Evolutionary conservation across 2,113 vertebrate species (phyloP).

Genomic region (Sylvia atricapilla): DNA sequence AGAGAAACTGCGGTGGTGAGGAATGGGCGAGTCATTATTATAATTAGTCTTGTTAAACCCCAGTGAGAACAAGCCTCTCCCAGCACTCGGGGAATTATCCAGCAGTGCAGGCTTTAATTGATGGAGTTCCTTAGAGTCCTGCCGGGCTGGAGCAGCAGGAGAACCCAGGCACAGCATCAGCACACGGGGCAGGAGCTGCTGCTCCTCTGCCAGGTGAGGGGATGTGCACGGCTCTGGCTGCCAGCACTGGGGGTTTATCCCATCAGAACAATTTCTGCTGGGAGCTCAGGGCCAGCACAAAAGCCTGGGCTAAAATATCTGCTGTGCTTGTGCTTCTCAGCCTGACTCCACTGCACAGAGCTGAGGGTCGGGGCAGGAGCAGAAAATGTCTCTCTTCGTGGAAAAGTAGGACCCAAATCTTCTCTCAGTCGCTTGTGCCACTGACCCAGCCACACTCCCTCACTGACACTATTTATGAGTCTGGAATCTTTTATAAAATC

Average conservation of each 20-base stretch:
- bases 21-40: conserved; percentile 30
- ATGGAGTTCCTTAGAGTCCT: conserved; percentile 29
- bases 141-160: neutral
- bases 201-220: neutral
- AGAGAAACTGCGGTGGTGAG: neutral
- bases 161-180: neutral
- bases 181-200: neutral
- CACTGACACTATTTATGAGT: neutral
- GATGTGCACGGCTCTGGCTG: neutral
- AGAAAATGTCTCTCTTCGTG: neutral
- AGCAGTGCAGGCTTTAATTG: neutral
- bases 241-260: fast-evolving
- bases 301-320: neutral
- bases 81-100: neutral
- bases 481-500: neutral
- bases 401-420: neutral
- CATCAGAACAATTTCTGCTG: neutral
- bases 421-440: neutral
- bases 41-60: conserved; percentile 56
- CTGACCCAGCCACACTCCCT: no score
- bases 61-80: conserved; percentile 28
- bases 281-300: neutral
- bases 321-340: neutral
- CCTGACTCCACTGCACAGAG: neutral
- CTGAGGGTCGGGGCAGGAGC: neutral